A percentile compares a stretch with the other conserved stretches of the same genome.
Evolutionary conservation across 2,797 vertebrate genomes (phyloP).

Genomic region (Champsocephalus esox): DNA sequence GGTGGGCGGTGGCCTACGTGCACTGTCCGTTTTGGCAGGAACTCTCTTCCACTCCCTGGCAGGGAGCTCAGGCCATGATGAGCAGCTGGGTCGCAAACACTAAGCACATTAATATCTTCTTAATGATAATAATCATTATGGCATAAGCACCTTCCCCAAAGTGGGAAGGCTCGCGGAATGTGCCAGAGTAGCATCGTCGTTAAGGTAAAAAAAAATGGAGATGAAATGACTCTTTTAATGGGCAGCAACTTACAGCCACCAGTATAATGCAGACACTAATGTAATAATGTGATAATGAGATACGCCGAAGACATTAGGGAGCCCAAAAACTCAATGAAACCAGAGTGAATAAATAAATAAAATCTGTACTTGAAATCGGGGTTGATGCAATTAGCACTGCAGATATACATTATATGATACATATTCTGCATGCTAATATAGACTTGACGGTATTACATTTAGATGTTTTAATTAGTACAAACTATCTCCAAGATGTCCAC

Average conservation of each 20-base stretch:
- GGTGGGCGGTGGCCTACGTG: constrained; percentile 87
- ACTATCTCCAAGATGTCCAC: constrained; percentile 18
- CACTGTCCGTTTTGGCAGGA: constrained; percentile 79
- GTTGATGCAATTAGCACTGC: constrained; percentile 47
- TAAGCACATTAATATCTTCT: constrained; percentile 99
- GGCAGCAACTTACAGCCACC: constrained; percentile 78
- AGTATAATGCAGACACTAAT: constrained; percentile 79
- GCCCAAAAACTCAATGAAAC: constrained; percentile 67
- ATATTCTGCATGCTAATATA: constrained; percentile 26
- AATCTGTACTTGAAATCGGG: constrained; percentile 69
- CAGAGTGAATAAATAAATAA: constrained; percentile 75
- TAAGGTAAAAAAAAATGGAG: constrained; percentile 76
- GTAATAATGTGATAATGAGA: constrained; percentile 82
- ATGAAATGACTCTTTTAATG: constrained; percentile 83
- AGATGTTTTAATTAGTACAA: constrained; percentile 47
- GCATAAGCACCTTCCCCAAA: constrained; percentile 99
- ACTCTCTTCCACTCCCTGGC: constrained; percentile 61
- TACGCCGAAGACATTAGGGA: constrained; percentile 73
- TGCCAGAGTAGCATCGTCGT: constrained; percentile 82
- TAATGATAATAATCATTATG: constrained; percentile 99
- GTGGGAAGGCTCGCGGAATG: constrained; percentile 89
- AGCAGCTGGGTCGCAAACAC: constrained; percentile 99
- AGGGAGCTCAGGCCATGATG: constrained; percentile 95
- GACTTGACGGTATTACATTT: constrained; percentile 19
- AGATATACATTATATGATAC: constrained; percentile 23